Evolutionary conservation across 2,113 vertebrate species (phyloP), one percentile per base, ranked within the genome.

Genomic region (Labeo rohita): DNA sequence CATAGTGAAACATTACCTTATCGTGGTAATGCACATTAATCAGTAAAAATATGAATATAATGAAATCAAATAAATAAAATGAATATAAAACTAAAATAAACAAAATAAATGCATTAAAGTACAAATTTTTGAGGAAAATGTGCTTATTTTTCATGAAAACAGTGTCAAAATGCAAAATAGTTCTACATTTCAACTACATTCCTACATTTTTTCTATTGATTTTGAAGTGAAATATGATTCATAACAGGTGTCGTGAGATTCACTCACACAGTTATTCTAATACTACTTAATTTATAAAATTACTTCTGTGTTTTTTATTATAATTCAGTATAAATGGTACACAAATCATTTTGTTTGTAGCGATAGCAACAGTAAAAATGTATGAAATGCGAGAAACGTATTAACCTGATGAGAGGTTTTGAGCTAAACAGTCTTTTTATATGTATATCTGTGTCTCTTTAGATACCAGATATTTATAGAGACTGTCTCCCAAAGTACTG

Each of bases 391-490:
- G 8, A 43, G 10, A 39, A 70, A 70, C 43, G 43, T 72, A 72
- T 72, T 72, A 21, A 72, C 36, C 36, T 43, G 15, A 16, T 70
- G 0, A 18, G 36, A 70, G 34, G 3, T 39, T 70, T 18, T 70
- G 36, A 72, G 36, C 66, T 43, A 2, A 39, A 43, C 8, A 1
- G 18, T 72, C 16, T 72, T 45, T 72, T 72, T 72, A 10, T 43
- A 43, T 72, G 36, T 9, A 43, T 87, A 49, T 6, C 84, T 87
- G 0, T 83, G 36, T 28, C 28, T 6, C 85, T 74, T 73, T 21
- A 97, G 96, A 89, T 96, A 96, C 88, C 94, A 96, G 12, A 93
- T 96, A 85, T 96, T 95, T 92, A 96, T 96, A 95, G 66, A 50
- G 10, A 68, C 28, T 6, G 49, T 76, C 18, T 77, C 78, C 36